Evolutionary conservation across 2,888 invertebrate species (phyloP).

Genomic region (Acanthacorydalis orientalis): DNA sequence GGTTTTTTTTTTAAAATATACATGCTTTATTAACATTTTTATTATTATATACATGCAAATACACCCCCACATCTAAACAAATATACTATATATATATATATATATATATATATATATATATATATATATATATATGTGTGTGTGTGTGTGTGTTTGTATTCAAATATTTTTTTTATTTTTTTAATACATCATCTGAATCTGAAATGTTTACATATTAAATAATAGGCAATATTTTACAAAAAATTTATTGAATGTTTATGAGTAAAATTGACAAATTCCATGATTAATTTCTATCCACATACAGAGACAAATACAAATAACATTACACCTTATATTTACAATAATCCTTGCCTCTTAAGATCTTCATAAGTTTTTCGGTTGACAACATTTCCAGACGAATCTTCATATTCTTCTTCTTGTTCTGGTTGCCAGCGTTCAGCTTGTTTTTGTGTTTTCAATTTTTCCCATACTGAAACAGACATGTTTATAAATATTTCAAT

Average conservation of each 20-base stretch:
- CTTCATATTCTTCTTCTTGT: slow-evolving; percentile 96
- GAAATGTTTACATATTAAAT: no score
- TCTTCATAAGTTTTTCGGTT: slow-evolving; percentile 97
- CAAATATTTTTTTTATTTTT: no score
- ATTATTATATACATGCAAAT: no score
- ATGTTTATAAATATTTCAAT: neutral
- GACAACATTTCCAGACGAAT: slow-evolving; percentile 96
- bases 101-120: no score
- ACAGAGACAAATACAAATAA: neutral
- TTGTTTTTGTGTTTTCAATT: slow-evolving; percentile 88
- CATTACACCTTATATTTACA: slow-evolving; percentile 35
- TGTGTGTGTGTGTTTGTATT: no score
- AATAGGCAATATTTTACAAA: no score
- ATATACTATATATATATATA: no score
- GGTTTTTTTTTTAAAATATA: no score
- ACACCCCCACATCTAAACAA: no score
- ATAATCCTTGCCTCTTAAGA: slow-evolving; percentile 90
- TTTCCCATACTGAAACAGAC: slow-evolving; percentile 77
- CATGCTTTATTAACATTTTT: no score
- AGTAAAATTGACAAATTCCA: neutral
- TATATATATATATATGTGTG: no score
- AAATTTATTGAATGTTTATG: neutral
- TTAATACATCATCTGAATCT: no score
- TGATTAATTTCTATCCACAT: neutral
- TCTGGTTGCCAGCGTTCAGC: slow-evolving; percentile 93